Evolutionary conservation across 2,888 invertebrate genomes (phyloP).

Genomic region (Drosophila paracracens): DNA sequence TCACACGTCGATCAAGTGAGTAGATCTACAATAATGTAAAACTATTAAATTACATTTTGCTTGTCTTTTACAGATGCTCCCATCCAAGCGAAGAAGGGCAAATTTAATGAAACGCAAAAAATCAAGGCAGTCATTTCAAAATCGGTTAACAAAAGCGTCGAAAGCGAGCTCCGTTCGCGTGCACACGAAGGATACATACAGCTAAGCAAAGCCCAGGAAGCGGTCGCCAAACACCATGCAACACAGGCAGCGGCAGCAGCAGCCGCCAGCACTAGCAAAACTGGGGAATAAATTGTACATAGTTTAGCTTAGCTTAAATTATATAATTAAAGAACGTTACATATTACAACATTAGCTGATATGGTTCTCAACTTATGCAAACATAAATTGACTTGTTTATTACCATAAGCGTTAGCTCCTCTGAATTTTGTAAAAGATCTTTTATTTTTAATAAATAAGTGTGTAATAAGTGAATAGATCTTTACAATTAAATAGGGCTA

Average conservation of each 20-base stretch:
- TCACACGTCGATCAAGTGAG: conserved; percentile 87
- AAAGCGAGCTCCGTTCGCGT: conserved; percentile 87
- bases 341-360: not conserved
- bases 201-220: conserved; percentile 86
- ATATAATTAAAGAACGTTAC: conserved; percentile 1
- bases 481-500: not conserved
- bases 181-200: conserved; percentile 85
- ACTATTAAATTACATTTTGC: not conserved
- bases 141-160: conserved; percentile 87
- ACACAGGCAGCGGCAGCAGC: conserved; percentile 66
- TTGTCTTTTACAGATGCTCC: conserved; percentile 87
- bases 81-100: conserved; percentile 87
- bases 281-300: conserved; percentile 22
- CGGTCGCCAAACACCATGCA: conserved; percentile 85
- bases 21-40: conserved; percentile 49
- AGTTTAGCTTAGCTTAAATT: conserved; percentile 24
- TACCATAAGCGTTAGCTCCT: not conserved
- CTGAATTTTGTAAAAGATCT: too few species aligned
- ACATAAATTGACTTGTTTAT: not conserved
- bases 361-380: not conserved
- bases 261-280: conserved; percentile 33
- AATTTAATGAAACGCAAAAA: conserved; percentile 87
- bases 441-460: not conserved
- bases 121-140: conserved; percentile 88
- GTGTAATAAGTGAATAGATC: not conserved